Conservation (phyloP, 2,888 invertebrate species). For the Acleris holmiana region DNA sequence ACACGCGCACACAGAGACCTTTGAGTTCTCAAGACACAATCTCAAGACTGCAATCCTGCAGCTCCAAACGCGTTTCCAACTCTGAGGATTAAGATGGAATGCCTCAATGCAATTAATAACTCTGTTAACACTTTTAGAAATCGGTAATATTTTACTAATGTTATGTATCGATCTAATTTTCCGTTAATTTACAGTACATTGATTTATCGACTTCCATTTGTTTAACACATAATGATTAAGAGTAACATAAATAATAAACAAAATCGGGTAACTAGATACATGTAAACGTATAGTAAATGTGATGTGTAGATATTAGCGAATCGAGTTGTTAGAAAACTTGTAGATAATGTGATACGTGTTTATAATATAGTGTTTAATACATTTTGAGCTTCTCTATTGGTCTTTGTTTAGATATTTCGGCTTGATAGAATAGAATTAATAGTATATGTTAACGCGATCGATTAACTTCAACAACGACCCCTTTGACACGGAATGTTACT, state of each 20-base stretch:
- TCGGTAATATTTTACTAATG: no score
- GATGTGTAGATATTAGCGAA: conserved; percentile 32
- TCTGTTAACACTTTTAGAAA: no score
- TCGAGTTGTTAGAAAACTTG: conserved; percentile 29
- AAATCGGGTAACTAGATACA: conserved; percentile 33
- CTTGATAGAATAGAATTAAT: neutral
- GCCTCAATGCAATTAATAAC: no score
- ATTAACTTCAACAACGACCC: no score
- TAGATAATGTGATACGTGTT: conserved; percentile 35
- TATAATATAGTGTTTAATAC: conserved; percentile 26
- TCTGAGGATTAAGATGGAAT: no score
- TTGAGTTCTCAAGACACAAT: no score
- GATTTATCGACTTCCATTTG: conserved; percentile 27
- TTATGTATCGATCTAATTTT: no score
- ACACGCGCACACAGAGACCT: no score
- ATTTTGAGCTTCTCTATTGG: conserved; percentile 22
- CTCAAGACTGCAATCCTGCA: no score
- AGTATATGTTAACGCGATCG: no score
- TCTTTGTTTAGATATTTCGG: conserved; percentile 5
- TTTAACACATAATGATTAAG: conserved; percentile 15
- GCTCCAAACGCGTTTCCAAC: no score
- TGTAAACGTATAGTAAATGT: conserved; percentile 29
- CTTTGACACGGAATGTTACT: no score
- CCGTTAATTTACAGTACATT: neutral
- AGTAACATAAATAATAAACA: conserved; percentile 10